These are phyloP conservation scores for Microtus agrestis DNA, from an alignment of 2,797 vertebrate species.

Conservation along the genomic window DNA sequence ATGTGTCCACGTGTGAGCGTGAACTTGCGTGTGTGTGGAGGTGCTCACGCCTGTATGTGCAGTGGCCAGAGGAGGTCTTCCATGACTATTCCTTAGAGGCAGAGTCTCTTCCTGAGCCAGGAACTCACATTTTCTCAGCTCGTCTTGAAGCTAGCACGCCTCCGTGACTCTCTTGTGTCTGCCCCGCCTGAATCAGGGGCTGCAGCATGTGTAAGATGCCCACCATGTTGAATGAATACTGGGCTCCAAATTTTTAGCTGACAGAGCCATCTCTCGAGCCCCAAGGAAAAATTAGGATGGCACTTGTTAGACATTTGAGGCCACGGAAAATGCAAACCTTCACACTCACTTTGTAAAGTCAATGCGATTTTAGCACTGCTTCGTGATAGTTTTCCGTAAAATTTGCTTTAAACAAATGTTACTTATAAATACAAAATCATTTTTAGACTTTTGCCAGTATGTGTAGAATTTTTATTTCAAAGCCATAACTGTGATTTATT, in stretches of 20 bases:
- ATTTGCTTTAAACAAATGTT: not conserved
- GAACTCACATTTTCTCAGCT: not conserved
- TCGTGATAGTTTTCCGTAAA: not conserved
- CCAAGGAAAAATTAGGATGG: not conserved
- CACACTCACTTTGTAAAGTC: not conserved
- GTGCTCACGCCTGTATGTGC: not conserved
- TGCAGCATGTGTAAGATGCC: not conserved
- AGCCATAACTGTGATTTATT: slow-evolving; percentile 36
- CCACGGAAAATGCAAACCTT: slow-evolving; percentile 1
- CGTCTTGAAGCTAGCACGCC: not conserved
- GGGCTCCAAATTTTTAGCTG: not conserved
- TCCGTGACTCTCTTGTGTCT: not conserved
- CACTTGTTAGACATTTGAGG: not conserved
- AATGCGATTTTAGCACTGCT: not conserved
- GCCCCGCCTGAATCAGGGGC: too few species aligned
- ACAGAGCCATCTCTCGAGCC: not conserved
- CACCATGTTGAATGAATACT: not conserved
- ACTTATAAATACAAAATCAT: not conserved
- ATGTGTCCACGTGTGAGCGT: not conserved
- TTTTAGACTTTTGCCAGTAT: not conserved
- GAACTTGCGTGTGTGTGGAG: not conserved
- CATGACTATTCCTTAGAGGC: not conserved
- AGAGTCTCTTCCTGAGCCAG: not conserved
- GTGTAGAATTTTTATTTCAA: slow-evolving; percentile 11
- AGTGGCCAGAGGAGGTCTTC: not conserved